These are phyloP conservation scores for Rhodinocichla rosea DNA, from an alignment of 2,113 vertebrate genomes.

Conservation along the genomic window DNA sequence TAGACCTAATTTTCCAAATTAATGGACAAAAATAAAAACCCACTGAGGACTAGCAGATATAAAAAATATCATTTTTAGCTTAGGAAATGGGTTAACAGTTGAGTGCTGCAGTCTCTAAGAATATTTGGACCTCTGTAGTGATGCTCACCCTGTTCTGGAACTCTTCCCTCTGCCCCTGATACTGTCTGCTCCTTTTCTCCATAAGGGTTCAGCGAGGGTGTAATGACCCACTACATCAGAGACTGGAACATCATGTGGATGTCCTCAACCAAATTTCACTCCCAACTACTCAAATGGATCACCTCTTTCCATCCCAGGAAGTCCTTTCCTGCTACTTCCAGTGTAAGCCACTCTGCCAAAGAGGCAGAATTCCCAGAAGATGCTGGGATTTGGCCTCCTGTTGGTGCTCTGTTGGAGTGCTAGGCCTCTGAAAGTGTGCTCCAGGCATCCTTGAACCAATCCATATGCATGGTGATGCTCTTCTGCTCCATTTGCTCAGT, in stretches of 20 bases:
- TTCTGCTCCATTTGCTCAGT: not conserved
- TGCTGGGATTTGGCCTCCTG: not conserved
- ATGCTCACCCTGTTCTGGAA: not conserved
- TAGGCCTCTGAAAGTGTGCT: not conserved
- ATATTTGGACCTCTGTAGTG: not conserved
- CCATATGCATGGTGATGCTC: not conserved
- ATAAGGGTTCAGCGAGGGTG: fast-evolving
- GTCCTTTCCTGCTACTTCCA: not conserved
- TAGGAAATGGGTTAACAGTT: not conserved
- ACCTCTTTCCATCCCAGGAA: not conserved
- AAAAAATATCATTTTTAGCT: not conserved
- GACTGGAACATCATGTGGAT: not conserved
- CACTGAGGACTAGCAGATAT: not conserved
- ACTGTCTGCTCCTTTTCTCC: not conserved
- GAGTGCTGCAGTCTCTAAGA: not conserved
- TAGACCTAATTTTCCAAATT: not conserved
- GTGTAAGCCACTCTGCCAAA: not conserved
- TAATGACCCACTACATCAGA: not conserved
- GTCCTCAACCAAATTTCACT: not conserved
- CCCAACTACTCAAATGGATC: fast-evolving
- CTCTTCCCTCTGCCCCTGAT: not conserved
- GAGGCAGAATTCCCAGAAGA: not conserved
- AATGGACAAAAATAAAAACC: not conserved
- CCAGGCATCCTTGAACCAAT: not conserved
- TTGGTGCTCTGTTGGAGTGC: not conserved